Conservation (phyloP, 2,113 vertebrate species). For the Platycercus adscitus region DNA sequence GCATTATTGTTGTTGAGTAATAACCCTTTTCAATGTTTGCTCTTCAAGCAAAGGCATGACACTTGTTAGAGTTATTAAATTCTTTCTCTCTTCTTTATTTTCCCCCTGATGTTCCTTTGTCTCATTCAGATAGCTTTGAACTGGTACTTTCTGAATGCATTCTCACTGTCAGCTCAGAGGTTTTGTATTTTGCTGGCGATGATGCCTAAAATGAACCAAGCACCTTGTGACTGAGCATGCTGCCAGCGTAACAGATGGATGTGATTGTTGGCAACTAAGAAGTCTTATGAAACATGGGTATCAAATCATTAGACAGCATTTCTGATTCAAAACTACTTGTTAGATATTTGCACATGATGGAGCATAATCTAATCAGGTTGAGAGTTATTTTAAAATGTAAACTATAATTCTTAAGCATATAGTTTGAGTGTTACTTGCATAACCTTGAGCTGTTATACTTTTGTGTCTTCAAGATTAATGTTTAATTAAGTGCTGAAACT, state of each 20-base stretch:
- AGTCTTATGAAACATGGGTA: neutral
- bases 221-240: neutral
- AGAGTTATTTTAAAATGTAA: neutral
- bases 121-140: neutral
- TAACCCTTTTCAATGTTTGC: neutral
- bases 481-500: neutral
- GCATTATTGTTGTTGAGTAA: neutral
- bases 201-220: neutral
- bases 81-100: neutral
- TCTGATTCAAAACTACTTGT: neutral
- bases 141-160: neutral
- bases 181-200: neutral
- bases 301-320: neutral
- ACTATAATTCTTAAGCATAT: neutral
- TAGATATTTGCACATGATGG: neutral
- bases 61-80: neutral
- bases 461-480: neutral
- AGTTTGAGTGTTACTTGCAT: neutral
- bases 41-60: neutral
- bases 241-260: slow-evolving; percentile 49
- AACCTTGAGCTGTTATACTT: neutral
- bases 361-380: neutral
- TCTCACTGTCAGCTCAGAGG: neutral
- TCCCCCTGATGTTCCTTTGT: neutral
- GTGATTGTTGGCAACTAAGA: neutral